phyloP scores from a whole-genome alignment of 2,888 invertebrate species.

The Archips xylosteana region DNA sequence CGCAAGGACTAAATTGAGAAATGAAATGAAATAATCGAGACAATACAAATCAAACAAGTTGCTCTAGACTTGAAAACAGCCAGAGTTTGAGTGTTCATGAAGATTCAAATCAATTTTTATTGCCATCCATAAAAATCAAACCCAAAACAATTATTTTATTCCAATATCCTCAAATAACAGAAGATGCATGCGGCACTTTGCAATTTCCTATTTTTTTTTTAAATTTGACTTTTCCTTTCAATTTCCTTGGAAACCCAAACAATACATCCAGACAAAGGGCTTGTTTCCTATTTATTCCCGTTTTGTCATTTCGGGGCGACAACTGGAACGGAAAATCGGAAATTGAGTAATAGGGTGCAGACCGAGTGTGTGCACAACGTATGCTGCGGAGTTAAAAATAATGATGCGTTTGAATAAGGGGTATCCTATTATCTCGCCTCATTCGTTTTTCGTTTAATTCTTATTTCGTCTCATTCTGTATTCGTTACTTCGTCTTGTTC shows the following conservation, averaged over 20 bases:
- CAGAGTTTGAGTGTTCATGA: too few relatives aligned
- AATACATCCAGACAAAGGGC: slow-evolving; percentile 42
- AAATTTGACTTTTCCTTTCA: slow-evolving; percentile 30
- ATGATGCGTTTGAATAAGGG: too few relatives aligned
- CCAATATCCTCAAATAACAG: neutral
- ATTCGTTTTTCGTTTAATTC: too few relatives aligned
- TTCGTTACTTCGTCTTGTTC: too few relatives aligned
- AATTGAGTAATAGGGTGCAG: slow-evolving; percentile 71
- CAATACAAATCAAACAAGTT: too few relatives aligned
- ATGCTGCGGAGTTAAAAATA: slow-evolving; percentile 41
- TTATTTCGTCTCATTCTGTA: too few relatives aligned
- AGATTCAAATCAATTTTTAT: too few relatives aligned
- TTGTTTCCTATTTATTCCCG: slow-evolving; percentile 47
- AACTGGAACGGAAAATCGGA: slow-evolving; percentile 64
- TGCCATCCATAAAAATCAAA: neutral
- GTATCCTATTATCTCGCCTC: too few relatives aligned
- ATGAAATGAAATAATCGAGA: too few relatives aligned
- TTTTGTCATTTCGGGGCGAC: slow-evolving; percentile 49
- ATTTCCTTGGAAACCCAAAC: slow-evolving; percentile 28
- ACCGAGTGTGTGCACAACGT: slow-evolving; percentile 50
- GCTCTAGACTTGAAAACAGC: too few relatives aligned
- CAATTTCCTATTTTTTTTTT: slow-evolving; percentile 31
- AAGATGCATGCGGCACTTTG: slow-evolving; percentile 4
- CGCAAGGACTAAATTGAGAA: too few relatives aligned
- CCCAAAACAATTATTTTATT: neutral